A percentile compares a stretch with the other conserved stretches of the same genome.
Evolutionary conservation across 1,140 invertebrate genomes (phyloP).

Genomic region (Triops longicaudatus): DNA sequence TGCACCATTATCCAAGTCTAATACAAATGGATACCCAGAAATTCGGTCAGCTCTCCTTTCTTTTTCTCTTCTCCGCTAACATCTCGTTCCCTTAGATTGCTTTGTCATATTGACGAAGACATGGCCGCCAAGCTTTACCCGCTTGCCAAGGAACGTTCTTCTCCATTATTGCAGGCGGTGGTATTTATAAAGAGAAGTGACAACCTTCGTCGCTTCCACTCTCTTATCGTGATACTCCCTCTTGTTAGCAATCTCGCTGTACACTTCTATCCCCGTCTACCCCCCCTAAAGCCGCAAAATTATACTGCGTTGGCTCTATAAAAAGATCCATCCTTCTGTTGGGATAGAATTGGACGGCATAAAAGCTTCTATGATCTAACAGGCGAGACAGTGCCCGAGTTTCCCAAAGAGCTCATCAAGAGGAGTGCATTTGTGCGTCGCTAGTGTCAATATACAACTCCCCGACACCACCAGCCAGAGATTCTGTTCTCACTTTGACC

Average conservation of each 20-base stretch:
- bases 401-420: background rate
- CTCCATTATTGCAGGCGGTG: background rate
- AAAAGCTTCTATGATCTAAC: background rate
- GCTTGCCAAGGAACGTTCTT: background rate
- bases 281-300: background rate
- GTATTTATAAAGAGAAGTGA: background rate
- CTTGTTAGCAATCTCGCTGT: background rate
- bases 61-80: background rate
- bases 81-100: background rate
- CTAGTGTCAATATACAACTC: conserved; percentile 9
- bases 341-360: background rate
- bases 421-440: conserved; percentile 6
- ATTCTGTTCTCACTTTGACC: background rate
- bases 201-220: background rate
- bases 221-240: background rate
- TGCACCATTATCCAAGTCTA: background rate
- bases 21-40: background rate
- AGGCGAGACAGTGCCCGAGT: background rate
- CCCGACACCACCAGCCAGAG: background rate
- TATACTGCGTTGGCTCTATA: conserved; percentile 12
- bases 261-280: background rate
- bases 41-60: background rate
- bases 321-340: background rate
- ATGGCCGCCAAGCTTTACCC: background rate
- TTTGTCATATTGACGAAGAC: background rate